Conservation (phyloP, 2,113 vertebrate genomes). For the Malaclemys terrapin region DNA sequence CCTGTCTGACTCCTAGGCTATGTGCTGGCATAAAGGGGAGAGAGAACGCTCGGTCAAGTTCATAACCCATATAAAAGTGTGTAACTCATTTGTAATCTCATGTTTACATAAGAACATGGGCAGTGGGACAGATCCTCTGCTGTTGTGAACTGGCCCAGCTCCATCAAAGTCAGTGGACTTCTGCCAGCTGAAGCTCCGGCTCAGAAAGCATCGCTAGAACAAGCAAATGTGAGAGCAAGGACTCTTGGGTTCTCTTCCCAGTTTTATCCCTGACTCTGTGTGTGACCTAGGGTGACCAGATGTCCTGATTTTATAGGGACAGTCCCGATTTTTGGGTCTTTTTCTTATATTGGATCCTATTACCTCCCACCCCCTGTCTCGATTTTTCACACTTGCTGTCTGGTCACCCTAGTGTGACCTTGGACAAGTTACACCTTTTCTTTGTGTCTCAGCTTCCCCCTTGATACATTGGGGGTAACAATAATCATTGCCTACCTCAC, state of each 20-base stretch:
- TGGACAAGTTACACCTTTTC: background rate
- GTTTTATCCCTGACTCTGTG: background rate
- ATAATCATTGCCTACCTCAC: background rate
- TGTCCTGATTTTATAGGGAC: too few relatives aligned
- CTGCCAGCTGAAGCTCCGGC: rapidly evolving
- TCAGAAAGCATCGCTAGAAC: rapidly evolving
- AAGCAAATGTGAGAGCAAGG: background rate
- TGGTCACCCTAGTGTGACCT: background rate
- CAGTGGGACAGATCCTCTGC: background rate
- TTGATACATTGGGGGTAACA: background rate
- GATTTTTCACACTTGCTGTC: too few relatives aligned
- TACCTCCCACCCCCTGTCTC: too few relatives aligned
- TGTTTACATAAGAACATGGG: background rate
- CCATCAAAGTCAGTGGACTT: rapidly evolving
- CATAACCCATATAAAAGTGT: rapidly evolving
- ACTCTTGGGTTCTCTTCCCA: background rate
- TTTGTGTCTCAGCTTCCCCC: background rate
- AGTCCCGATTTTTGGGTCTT: too few relatives aligned
- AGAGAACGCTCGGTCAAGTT: background rate
- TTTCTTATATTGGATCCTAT: too few relatives aligned
- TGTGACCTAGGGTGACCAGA: background rate
- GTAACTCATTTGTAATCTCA: rapidly evolving
- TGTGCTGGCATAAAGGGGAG: background rate
- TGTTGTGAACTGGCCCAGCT: background rate
- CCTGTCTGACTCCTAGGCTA: rapidly evolving